Conservation (phyloP, 1,140 invertebrate genomes). For the Hycleus phaleratus region DNA sequence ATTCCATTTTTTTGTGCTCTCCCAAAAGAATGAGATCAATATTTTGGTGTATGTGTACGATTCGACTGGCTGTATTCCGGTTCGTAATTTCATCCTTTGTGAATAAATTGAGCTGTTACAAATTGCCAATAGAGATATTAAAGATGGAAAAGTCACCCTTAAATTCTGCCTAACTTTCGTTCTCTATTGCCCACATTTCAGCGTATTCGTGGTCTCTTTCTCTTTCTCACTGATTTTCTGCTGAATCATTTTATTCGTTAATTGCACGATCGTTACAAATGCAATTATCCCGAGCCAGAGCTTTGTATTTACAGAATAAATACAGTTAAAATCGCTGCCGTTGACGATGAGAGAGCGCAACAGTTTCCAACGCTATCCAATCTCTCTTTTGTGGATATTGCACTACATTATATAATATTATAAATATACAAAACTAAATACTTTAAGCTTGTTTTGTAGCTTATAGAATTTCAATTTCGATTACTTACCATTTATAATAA, state of each 20-base stretch:
- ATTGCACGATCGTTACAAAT: conserved; percentile 39
- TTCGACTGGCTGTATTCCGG: not conserved
- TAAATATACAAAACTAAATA: too few relatives aligned
- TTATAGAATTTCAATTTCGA: too few relatives aligned
- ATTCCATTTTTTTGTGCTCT: too few relatives aligned
- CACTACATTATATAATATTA: too few relatives aligned
- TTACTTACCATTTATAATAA: too few relatives aligned
- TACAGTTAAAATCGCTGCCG: conserved; percentile 30
- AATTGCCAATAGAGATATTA: conserved; percentile 29
- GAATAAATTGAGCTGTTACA: conserved; percentile 24
- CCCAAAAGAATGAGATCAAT: too few relatives aligned
- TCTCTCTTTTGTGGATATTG: not conserved
- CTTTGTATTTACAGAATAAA: conserved; percentile 37
- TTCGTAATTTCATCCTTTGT: conserved; percentile 21
- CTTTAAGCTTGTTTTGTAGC: too few relatives aligned
- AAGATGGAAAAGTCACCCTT: conserved; percentile 24
- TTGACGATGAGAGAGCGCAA: conserved; percentile 12
- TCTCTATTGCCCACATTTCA: not conserved
- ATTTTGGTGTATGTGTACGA: too few relatives aligned
- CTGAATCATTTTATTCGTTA: conserved; percentile 35
- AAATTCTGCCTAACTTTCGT: not conserved
- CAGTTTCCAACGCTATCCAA: conserved; percentile 3
- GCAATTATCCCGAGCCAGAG: conserved; percentile 34
- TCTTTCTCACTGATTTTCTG: conserved; percentile 26
- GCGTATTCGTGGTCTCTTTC: not conserved